A percentile compares a stretch with the other conserved stretches of the same genome.
Evolutionary conservation across 2,113 vertebrate species (phyloP).

Genomic region (Trematomus loennbergii): DNA sequence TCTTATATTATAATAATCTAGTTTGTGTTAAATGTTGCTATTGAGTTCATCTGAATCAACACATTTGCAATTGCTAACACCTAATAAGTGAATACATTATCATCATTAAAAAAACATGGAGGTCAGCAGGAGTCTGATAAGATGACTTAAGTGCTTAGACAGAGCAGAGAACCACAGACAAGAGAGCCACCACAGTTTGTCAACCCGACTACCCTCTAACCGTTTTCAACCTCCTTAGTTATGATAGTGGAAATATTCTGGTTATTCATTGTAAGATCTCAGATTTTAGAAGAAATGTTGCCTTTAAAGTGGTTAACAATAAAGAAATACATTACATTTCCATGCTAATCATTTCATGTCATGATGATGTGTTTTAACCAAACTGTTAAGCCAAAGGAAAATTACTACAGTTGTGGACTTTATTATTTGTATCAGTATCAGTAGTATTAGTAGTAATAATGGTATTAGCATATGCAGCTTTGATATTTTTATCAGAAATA

Average conservation of each 20-base stretch:
- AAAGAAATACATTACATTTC: neutral
- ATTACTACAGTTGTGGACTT: neutral
- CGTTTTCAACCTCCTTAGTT: neutral
- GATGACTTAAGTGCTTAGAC: conserved; percentile 17
- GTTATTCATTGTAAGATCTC: neutral
- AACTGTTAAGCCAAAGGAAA: neutral
- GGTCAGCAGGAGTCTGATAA: conserved; percentile 35
- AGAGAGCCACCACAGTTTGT: conserved; percentile 1
- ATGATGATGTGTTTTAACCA: too few relatives aligned
- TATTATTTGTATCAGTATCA: too few relatives aligned
- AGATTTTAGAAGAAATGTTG: neutral
- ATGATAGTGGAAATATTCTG: neutral
- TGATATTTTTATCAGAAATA: neutral
- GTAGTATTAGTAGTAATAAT: too few relatives aligned
- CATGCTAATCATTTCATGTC: too few relatives aligned
- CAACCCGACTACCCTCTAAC: neutral
- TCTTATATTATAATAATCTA: neutral
- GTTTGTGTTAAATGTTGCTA: neutral
- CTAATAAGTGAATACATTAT: conserved; percentile 16
- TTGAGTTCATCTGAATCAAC: neutral
- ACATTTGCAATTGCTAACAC: neutral
- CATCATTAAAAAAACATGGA: conserved; percentile 11
- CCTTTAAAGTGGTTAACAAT: neutral
- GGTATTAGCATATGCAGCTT: neutral
- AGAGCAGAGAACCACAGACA: conserved; percentile 1